Evolutionary conservation across 2,797 vertebrate genomes (phyloP), one percentile per base, ranked within the genome.

Genomic region (Acanthurus lineatus): DNA sequence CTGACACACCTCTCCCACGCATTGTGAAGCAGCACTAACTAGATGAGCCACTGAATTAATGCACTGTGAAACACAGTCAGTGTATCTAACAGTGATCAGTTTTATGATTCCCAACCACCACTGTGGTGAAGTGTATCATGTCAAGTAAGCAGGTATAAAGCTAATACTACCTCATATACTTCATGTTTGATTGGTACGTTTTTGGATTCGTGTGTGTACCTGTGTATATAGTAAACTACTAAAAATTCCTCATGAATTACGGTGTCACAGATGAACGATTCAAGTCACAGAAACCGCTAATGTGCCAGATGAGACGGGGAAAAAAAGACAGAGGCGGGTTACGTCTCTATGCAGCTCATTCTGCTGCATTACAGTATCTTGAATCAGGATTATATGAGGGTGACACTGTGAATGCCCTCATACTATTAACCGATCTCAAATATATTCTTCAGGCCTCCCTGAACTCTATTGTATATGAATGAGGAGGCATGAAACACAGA

Each of bases 1-100:
- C 77, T 84, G 84, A 80, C 79, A 83, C 79, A 76, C 78, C 78
- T 82, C 86, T 74, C 76, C 85, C 86, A 88, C 77, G 45, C 76
- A 47, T 80, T 67, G 81, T 82, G 73, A 77, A 82, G 89, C 90
- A 74, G 76, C 87, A 73, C 88, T 92, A 91, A 93, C 92, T 86
- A 83, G 85, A 92, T 83, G 86, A 91, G 84, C 71, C 76, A 42
- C 76, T 86, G 88, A 87, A 90, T 90, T 90, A 86, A 84, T 84
- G 77, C 77, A 35, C 79, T 79, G 84, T 86, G 80, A 89, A 85
- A 86, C 86, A 64, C 87, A 69, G 77, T 82, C 86, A 49, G 90
- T 90, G 88, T 85, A 86, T 82, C 81, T 79, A 84, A 86, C 85
- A 76, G 79, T 76, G 89, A 90, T 84, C 81, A 44, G 71, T 82